Evolutionary conservation across 2,888 invertebrate species (phyloP), one percentile per base, ranked within the genome.

Genomic region (Yponomeuta malinellus): DNA sequence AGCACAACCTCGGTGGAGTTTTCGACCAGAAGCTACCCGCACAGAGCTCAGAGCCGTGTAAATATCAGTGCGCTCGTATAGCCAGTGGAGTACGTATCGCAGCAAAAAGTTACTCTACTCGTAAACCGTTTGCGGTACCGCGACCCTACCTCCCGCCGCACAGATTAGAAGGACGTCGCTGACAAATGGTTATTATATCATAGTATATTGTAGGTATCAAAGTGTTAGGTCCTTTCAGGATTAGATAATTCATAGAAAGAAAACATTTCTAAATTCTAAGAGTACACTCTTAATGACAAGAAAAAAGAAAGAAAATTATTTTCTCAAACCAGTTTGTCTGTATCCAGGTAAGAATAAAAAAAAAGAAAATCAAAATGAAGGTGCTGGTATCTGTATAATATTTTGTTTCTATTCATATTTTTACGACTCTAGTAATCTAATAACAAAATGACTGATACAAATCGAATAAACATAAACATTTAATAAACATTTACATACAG

Each of bases 81-180:
- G 52, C 15, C 52, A 15, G 52, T 15, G 52, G 15, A 15, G 52
- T 59, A 59, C 52, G 15, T 15, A 59, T 59, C 12, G 52, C 12
- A 59, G 52, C 52, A 59, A 59, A 65, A 65, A 65, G 65, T 65
- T 65, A 31, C 10, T 65, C 65, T n/a, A 65, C 65, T 65, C 65
- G 65, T 65, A 33, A 65, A 65, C 65, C 29, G 65, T 23, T 65
- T 65, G 65, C 65, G 65, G 65, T 65, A 29, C 65, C 29, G 52
- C 52, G 52, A 59, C 52, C 52, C 52, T 59, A 59, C 52, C 52
- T 10, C 65, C 31, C 65, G 65, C 65, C 33, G 65, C 52, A 59
- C 52, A 59, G 52, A 59, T 59, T 59, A 59, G 15, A 15, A 5
- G 52, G 52, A 15, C 12, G 15, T 3, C 15, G 52, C 52, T 59